phyloP scores from a whole-genome alignment of 1,140 invertebrate species.

The Phocides pigmalion region DNA sequence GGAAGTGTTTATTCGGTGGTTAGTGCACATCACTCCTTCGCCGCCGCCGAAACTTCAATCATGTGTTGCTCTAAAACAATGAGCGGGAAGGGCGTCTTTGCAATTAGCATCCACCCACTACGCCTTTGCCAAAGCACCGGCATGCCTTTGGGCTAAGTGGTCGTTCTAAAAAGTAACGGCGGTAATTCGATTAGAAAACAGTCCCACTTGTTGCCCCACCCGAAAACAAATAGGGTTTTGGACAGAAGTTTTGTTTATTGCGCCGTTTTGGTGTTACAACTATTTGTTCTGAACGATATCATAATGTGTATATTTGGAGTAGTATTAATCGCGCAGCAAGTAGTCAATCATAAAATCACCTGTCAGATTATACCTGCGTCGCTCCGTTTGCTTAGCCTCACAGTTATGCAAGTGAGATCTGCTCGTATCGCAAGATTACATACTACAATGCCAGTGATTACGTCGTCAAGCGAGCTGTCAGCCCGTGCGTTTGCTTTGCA shows the following conservation, averaged over 20 bases:
- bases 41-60: conserved; percentile 79
- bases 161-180: conserved; percentile 63
- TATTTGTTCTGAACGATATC: conserved; percentile 58
- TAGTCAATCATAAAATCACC: conserved; percentile 65
- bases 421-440: conserved; percentile 72
- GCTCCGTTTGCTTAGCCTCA: conserved; percentile 63
- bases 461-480: conserved; percentile 71
- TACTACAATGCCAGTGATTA: conserved; percentile 76
- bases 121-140: conserved; percentile 63
- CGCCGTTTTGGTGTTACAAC: conserved; percentile 55
- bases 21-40: conserved; percentile 70
- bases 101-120: conserved; percentile 80
- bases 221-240: conserved; percentile 23
- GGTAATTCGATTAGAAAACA: conserved; percentile 58
- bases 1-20: conserved; percentile 70
- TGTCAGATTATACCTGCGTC: conserved; percentile 67
- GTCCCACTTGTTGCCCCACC: conserved; percentile 22
- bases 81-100: conserved; percentile 78
- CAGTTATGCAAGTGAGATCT: conserved; percentile 75
- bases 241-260: conserved; percentile 41
- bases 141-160: conserved; percentile 63
- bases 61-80: conserved; percentile 82
- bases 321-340: conserved; percentile 57
- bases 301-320: conserved; percentile 52
- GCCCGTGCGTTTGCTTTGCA: conserved; percentile 45